Evolutionary conservation across 1,140 invertebrate genomes (phyloP).

Genomic region (Drosophila burlai): DNA sequence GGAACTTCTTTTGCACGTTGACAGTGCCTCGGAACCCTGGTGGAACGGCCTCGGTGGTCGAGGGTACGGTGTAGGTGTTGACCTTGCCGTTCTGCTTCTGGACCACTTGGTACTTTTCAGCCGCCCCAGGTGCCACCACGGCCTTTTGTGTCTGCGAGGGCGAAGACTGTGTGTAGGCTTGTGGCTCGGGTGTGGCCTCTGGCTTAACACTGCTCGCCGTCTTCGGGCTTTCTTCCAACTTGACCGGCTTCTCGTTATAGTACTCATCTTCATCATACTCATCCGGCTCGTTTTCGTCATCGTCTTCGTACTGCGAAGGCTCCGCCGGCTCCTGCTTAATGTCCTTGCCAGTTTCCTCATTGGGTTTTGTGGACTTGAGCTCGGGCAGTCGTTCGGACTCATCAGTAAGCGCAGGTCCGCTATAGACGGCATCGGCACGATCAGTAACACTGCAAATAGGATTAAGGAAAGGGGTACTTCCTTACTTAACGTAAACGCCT

Average conservation of each 20-base stretch:
- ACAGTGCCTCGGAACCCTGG: conserved; percentile 82
- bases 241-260: conserved; percentile 75
- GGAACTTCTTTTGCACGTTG: conserved; percentile 82
- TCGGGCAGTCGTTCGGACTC: conserved; percentile 79
- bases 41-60: conserved; percentile 75
- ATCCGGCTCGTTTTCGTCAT: conserved; percentile 85
- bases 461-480: background rate
- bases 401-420: conserved; percentile 62
- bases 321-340: conserved; percentile 50
- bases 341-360: conserved; percentile 46
- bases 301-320: conserved; percentile 77
- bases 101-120: conserved; percentile 65
- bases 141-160: conserved; percentile 81
- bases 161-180: conserved; percentile 71
- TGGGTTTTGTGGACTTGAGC: conserved; percentile 70
- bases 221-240: conserved; percentile 58
- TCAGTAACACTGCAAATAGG: conserved; percentile 70
- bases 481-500: too few relatives aligned
- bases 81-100: conserved; percentile 81
- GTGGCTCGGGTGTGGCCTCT: conserved; percentile 19
- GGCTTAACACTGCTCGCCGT: conserved; percentile 22
- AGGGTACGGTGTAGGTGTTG: conserved; percentile 54
- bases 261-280: conserved; percentile 86
- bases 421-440: conserved; percentile 75
- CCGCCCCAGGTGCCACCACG: conserved; percentile 75